Evolutionary conservation across 2,797 vertebrate species (phyloP).

Genomic region (Macropus fuliginosus): DNA sequence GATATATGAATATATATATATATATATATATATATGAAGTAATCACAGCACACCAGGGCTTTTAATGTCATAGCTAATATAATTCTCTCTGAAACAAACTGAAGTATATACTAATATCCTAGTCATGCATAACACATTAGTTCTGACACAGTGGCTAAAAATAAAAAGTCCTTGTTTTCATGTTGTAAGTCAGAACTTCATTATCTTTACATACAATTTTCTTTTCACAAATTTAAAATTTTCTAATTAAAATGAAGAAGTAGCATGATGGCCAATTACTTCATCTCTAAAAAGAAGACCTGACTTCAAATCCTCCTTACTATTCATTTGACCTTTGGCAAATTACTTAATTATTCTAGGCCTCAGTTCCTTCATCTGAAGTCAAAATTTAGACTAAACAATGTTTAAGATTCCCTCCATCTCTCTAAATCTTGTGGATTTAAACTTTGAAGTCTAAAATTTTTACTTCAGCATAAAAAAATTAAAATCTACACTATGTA

Average conservation of each 20-base stretch:
- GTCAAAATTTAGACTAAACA: not conserved
- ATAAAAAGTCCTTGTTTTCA: not conserved
- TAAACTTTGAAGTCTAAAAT: not conserved
- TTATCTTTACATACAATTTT: not conserved
- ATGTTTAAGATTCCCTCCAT: not conserved
- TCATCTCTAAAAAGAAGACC: not conserved
- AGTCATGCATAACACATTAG: conserved; percentile 58
- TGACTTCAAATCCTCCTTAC: not conserved
- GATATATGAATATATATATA: conserved; percentile 30
- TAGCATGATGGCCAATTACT: not conserved
- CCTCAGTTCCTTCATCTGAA: not conserved
- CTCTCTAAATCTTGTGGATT: not conserved
- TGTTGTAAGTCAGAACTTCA: not conserved
- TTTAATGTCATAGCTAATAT: conserved; percentile 44
- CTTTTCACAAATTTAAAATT: not conserved
- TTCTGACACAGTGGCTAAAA: conserved; percentile 39
- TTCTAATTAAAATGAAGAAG: not conserved
- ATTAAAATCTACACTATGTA: not conserved
- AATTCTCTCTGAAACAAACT: conserved; percentile 40
- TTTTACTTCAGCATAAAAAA: not conserved
- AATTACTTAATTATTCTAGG: not conserved
- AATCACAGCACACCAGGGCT: conserved; percentile 2
- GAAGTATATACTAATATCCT: conserved; percentile 56
- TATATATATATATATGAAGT: conserved; percentile 35
- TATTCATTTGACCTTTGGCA: not conserved